Percentiles rank a stretch among this genome's conserved stretches.
Conservation (phyloP, 2,113 vertebrate genomes). For the Eptesicus fuscus region DNA sequence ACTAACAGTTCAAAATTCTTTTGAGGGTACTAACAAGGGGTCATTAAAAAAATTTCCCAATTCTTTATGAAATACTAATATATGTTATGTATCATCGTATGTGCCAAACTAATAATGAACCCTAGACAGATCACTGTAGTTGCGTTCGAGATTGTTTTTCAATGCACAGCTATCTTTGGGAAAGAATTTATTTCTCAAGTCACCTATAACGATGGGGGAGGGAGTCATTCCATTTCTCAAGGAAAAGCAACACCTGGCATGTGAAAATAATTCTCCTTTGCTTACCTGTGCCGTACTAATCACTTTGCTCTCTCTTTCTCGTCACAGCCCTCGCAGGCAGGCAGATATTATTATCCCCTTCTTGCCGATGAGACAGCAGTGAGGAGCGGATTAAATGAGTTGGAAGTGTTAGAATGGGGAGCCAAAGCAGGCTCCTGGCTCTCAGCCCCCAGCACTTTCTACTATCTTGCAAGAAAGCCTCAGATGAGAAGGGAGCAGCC, state of each 20-base stretch:
- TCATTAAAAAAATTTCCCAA: background rate
- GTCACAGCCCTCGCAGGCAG: rapidly evolving
- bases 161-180: background rate
- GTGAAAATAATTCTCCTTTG: background rate
- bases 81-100: rapidly evolving
- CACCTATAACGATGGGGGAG: background rate
- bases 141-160: background rate
- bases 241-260: background rate
- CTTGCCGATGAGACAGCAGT: background rate
- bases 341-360: background rate
- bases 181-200: background rate
- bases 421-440: background rate
- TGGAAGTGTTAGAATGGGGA: background rate
- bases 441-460: background rate
- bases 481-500: background rate
- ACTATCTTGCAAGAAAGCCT: background rate
- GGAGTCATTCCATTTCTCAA: background rate
- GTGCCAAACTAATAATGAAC: background rate
- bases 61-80: background rate
- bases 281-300: background rate
- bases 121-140: background rate
- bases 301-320: background rate
- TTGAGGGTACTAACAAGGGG: conserved; percentile 8
- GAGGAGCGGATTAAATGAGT: background rate
- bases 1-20: conserved; percentile 19